Evolutionary conservation across 2,113 vertebrate species (phyloP).

Genomic region (Nothoprocta pentlandii): DNA sequence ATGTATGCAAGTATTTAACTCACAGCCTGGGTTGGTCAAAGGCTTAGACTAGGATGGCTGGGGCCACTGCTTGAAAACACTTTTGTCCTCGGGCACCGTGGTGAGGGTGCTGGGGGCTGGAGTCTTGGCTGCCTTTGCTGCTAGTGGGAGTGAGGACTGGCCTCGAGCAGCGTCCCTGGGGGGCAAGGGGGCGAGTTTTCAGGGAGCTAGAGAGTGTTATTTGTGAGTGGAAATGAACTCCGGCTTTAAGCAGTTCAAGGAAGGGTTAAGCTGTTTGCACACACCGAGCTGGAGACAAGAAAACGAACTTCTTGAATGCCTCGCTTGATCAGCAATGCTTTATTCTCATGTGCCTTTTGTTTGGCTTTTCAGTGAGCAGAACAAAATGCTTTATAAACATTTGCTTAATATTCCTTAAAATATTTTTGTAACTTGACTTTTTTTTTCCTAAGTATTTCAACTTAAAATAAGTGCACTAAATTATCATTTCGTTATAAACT

Average conservation of each 20-base stretch:
- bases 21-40: background rate
- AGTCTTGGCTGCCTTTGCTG: background rate
- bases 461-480: background rate
- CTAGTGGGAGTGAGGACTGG: background rate
- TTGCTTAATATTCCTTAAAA: background rate
- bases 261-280: slow-evolving; percentile 19
- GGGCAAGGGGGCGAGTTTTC: background rate
- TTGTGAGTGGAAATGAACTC: background rate
- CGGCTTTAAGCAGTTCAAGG: slow-evolving; percentile 11
- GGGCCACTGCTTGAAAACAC: background rate
- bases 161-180: background rate
- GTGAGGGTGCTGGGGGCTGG: background rate
- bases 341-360: background rate
- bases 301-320: slow-evolving; percentile 8
- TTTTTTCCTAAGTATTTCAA: background rate
- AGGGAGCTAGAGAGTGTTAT: background rate
- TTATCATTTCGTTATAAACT: slow-evolving; percentile 15
- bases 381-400: background rate
- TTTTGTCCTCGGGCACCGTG: background rate
- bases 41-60: background rate
- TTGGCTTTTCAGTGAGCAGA: slow-evolving; percentile 8
- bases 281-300: background rate
- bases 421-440: background rate
- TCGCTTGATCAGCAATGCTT: background rate
- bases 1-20: background rate